Base-by-base conservation (phyloP, 1,140 invertebrate genomes). In the Thaumetopoea pityocampa region DNA sequence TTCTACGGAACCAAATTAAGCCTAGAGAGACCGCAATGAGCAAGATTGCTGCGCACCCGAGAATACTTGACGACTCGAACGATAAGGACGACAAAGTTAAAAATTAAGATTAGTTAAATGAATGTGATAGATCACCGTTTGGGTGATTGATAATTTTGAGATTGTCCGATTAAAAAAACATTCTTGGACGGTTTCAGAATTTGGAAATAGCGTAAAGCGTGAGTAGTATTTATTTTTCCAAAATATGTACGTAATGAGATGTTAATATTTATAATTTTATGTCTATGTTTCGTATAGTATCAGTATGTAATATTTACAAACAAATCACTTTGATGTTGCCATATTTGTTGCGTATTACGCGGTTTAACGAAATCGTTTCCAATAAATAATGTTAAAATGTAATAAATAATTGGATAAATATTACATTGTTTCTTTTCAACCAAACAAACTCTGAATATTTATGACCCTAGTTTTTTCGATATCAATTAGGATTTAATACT, bases 181-280 rank as follows among this genome's bases (percentile, higher is more conserved):
- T 40, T 57, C 79, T 83, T 83, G 74, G 79, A 79, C 77, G 72
- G 42, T 73, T 64, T 69, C 79, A 68, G 67, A 78, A 76, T 80
- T 65, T 48, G 37, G 38, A 34, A 33, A 37, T 50, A 33, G 34
- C 33, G 44, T 59, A 56, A 57, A 67, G 40, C 50, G 32, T 47
- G 48, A 23, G 53, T 44, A 61, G 57, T 68, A 63, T 64, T 67
- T 68, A 62, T 67, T 63, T 36, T 41, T 16, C 34, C 18, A 12
- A 38, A 37, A 33, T 26, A 42, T 15, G 8, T 10, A 28, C 33
- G 32, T 47, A 24, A 40, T 34, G 37, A 4, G 9, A 28, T 33
- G 32, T 41, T 30, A 17, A 10, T 17, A 23, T 27, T 20, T 20
- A 26, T 24, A 20, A 36, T 22, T 26, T 45, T 45, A 12, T 38